Evolutionary conservation across 2,888 invertebrate species (phyloP).

Genomic region (Hesperia comma): DNA sequence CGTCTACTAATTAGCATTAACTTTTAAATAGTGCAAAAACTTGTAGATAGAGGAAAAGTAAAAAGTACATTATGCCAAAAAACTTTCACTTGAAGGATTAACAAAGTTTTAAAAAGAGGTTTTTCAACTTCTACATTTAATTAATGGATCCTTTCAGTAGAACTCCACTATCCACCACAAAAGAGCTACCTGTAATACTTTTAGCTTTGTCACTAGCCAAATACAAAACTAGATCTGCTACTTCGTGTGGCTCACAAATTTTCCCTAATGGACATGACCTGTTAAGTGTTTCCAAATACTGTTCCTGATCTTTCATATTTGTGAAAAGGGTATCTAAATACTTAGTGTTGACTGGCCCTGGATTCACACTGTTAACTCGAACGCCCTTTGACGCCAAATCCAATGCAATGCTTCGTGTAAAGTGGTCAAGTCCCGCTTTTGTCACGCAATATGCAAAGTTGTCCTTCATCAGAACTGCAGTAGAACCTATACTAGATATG

Average conservation of each 20-base stretch:
- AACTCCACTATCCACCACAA: constrained; percentile 93
- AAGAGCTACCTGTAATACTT: constrained; percentile 91
- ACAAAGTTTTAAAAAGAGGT: not conserved
- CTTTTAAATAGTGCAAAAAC: no score
- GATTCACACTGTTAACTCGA: constrained; percentile 92
- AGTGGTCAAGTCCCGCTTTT: constrained; percentile 89
- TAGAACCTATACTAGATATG: constrained; percentile 45
- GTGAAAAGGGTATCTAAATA: constrained; percentile 45
- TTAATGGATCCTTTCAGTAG: constrained; percentile 42
- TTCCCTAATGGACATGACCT: constrained; percentile 43
- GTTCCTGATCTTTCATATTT: constrained; percentile 38
- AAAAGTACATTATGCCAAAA: no score
- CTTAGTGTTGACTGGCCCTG: constrained; percentile 49
- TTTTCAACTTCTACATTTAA: not conserved
- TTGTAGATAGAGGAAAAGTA: no score
- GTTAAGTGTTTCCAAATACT: constrained; percentile 37
- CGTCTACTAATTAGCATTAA: no score
- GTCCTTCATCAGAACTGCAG: constrained; percentile 23
- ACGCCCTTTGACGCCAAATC: constrained; percentile 89
- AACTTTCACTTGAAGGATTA: no score
- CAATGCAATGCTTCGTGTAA: constrained; percentile 92
- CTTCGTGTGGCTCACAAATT: constrained; percentile 81
- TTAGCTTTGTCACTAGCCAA: constrained; percentile 91
- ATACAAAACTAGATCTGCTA: constrained; percentile 91
- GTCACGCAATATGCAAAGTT: constrained; percentile 46